Evolutionary conservation across 2,888 invertebrate genomes (phyloP).

Genomic region (Zelleria hepariella): DNA sequence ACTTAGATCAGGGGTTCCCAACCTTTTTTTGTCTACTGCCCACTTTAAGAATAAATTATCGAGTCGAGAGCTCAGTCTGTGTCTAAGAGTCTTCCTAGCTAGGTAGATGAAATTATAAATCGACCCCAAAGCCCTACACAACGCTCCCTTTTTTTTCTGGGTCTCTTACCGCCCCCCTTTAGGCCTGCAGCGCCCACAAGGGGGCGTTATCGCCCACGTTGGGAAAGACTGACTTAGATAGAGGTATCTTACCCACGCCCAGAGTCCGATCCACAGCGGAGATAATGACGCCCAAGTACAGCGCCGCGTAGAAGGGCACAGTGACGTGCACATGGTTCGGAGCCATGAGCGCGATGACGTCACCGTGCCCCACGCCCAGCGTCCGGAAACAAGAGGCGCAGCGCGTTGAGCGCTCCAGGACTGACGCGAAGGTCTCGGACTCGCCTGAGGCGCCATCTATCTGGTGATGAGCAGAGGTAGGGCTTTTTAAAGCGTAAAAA

Average conservation of each 20-base stretch:
- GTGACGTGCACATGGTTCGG: conserved; percentile 6
- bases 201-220: too few relatives aligned
- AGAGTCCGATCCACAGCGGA: conserved; percentile 19
- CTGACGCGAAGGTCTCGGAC: conserved; percentile 2
- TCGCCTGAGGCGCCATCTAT: conserved; percentile 6
- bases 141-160: too few relatives aligned
- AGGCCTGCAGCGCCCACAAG: too few relatives aligned
- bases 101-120: too few relatives aligned
- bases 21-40: too few relatives aligned
- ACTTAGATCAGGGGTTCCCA: too few relatives aligned
- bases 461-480: background rate
- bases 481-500: background rate
- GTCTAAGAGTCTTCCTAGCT: too few relatives aligned
- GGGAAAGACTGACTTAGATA: background rate
- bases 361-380: conserved; percentile 1
- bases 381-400: conserved; percentile 1
- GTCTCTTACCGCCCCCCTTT: too few relatives aligned
- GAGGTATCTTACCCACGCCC: conserved; percentile 31
- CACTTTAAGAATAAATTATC: too few relatives aligned
- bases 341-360: conserved; percentile 8
- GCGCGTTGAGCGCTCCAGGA: conserved; percentile 1
- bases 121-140: too few relatives aligned
- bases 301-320: conserved; percentile 7
- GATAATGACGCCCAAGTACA: conserved; percentile 3
- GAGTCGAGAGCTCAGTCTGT: too few relatives aligned